Percentiles rank a stretch among this genome's conserved stretches.
Evolutionary conservation across 2,113 vertebrate genomes (phyloP).

Genomic region (Maccullochella peelii): DNA sequence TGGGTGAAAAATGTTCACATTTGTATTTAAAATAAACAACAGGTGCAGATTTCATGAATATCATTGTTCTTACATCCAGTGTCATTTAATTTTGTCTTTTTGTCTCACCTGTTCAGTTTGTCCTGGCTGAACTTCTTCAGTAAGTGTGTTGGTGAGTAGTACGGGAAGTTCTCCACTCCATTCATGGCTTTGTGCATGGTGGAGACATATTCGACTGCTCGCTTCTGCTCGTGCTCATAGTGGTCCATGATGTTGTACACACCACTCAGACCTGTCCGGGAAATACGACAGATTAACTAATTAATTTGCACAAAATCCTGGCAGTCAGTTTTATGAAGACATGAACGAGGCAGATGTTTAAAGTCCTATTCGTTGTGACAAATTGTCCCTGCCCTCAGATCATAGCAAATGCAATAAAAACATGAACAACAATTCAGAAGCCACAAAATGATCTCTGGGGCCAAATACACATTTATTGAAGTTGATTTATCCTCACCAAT

Average conservation of each 20-base stretch:
- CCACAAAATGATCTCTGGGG: neutral
- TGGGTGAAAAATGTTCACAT: neutral
- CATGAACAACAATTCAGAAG: neutral
- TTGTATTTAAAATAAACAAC: neutral
- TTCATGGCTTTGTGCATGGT: constrained; percentile 86
- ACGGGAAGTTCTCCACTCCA: constrained; percentile 79
- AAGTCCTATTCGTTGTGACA: neutral
- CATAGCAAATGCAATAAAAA: neutral
- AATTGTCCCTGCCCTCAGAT: neutral
- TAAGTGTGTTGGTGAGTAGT: constrained; percentile 79
- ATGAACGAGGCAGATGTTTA: neutral
- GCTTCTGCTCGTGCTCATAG: constrained; percentile 80
- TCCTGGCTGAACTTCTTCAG: constrained; percentile 71
- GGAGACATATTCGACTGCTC: constrained; percentile 82
- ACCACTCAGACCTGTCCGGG: constrained; percentile 78
- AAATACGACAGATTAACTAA: neutral
- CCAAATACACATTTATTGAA: neutral
- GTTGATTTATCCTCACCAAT: constrained; percentile 68
- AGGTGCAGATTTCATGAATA: neutral
- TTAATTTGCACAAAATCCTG: neutral
- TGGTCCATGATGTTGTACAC: constrained; percentile 84
- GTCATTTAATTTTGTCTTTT: neutral
- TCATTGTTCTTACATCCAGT: neutral
- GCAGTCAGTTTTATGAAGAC: neutral
- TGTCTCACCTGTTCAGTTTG: constrained; percentile 73